Evolutionary conservation across 2,888 invertebrate genomes (phyloP).

Genomic region (Heliothis peltigera): DNA sequence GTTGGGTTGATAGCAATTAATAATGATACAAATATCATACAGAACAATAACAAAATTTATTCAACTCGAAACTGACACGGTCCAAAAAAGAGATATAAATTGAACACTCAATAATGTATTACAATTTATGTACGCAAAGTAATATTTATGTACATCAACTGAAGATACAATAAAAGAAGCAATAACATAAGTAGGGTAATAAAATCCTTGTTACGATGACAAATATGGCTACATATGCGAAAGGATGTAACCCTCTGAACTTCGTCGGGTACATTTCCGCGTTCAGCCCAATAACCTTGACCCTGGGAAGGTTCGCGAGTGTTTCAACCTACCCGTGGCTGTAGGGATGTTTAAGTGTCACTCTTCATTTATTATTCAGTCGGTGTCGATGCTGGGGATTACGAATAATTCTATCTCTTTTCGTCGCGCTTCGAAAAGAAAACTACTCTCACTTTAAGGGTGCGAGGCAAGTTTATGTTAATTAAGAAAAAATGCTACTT

Average conservation of each 20-base stretch:
- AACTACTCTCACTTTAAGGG: conserved; percentile 8
- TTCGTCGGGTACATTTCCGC: conserved; percentile 50
- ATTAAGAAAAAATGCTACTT: neutral
- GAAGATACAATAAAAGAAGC: conserved; percentile 42
- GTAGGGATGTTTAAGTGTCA: conserved; percentile 62
- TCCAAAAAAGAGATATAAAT: neutral
- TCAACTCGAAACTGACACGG: neutral
- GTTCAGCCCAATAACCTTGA: conserved; percentile 34
- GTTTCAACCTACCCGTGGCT: conserved; percentile 56
- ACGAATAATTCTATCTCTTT: conserved; percentile 21
- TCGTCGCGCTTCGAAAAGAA: conserved; percentile 17
- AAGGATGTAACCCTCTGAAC: conserved; percentile 47
- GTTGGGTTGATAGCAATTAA: neutral
- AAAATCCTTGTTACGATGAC: conserved; percentile 59
- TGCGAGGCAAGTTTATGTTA: neutral
- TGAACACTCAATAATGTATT: conserved; percentile 8
- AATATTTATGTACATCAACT: conserved; percentile 47
- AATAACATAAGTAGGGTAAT: conserved; percentile 58
- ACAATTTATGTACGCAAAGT: conserved; percentile 29
- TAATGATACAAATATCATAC: neutral
- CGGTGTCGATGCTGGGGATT: conserved; percentile 51
- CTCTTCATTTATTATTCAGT: conserved; percentile 64
- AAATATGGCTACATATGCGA: conserved; percentile 45
- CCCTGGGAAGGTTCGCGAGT: conserved; percentile 49
- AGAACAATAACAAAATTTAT: neutral